Conservation (phyloP, 2,888 invertebrate species). For the Chloromyia formosa region DNA sequence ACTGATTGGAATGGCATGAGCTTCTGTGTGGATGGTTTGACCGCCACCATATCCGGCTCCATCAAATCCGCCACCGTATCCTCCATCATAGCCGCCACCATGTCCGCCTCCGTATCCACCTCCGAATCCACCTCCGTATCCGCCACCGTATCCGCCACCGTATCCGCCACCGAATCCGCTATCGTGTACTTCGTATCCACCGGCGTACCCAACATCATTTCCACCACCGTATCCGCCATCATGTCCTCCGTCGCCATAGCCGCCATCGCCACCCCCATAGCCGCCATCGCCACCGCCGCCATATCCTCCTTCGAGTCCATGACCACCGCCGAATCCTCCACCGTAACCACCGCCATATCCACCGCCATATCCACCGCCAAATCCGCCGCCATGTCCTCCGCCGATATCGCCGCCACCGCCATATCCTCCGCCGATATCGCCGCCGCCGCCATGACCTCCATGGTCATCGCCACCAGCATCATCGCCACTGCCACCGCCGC, state of each 20-base stretch:
- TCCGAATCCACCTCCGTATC: conserved; percentile 5
- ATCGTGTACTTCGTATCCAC: conserved; percentile 33
- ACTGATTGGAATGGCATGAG: conserved; percentile 62
- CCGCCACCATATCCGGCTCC: conserved; percentile 33
- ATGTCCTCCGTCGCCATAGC: conserved; percentile 29
- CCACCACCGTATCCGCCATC: conserved; percentile 33
- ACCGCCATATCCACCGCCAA: conserved; percentile 12
- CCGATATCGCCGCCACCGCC: conserved; percentile 35
- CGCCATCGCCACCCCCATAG: conserved; percentile 33
- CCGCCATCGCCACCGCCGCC: conserved; percentile 31
- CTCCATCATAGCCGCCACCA: conserved; percentile 6
- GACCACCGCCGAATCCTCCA: conserved; percentile 29
- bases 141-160: neutral
- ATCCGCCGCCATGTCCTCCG: conserved; percentile 14
- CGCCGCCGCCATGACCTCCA: conserved; percentile 20
- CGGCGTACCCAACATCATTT: conserved; percentile 17
- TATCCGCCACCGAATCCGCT: conserved; percentile 28
- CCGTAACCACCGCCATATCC: conserved; percentile 4
- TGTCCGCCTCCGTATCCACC: neutral
- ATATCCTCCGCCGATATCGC: conserved; percentile 1
- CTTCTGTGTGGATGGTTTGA: conserved; percentile 46
- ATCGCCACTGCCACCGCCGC: conserved; percentile 26
- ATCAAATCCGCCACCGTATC: conserved; percentile 23
- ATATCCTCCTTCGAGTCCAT: conserved; percentile 11
- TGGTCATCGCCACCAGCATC: conserved; percentile 38